Percentiles rank a stretch among this genome's conserved stretches.
phyloP scores from a whole-genome alignment of 1,140 invertebrate species.

The Triops cancriformis region DNA sequence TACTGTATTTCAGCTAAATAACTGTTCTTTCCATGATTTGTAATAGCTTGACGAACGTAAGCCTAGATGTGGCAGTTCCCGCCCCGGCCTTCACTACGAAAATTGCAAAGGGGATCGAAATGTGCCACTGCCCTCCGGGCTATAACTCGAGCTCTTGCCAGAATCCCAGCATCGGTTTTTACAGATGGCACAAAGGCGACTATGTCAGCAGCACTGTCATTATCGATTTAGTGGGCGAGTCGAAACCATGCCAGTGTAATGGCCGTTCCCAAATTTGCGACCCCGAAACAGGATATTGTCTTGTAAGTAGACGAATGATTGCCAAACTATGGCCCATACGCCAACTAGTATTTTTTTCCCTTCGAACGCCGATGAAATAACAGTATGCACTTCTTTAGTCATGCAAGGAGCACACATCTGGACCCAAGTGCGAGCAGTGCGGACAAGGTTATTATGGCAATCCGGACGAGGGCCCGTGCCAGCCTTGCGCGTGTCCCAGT shows the following conservation, averaged over 20 bases:
- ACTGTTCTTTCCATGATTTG: slow-evolving; percentile 31
- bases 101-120: slow-evolving; percentile 76
- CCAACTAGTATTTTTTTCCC: not conserved
- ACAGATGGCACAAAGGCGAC: slow-evolving; percentile 53
- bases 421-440: slow-evolving; percentile 63
- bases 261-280: slow-evolving; percentile 69
- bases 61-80: slow-evolving; percentile 70
- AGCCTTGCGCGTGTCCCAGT: slow-evolving; percentile 74
- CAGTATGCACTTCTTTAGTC: slow-evolving; percentile 50
- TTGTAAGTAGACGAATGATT: slow-evolving; percentile 46
- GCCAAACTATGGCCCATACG: slow-evolving; percentile 5
- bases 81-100: slow-evolving; percentile 43
- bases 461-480: slow-evolving; percentile 48
- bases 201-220: slow-evolving; percentile 51
- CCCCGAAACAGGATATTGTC: slow-evolving; percentile 73
- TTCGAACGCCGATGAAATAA: slow-evolving; percentile 15
- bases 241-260: slow-evolving; percentile 72
- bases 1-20: slow-evolving; percentile 15
- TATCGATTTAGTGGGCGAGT: slow-evolving; percentile 64
- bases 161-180: slow-evolving; percentile 77
- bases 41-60: slow-evolving; percentile 62
- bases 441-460: slow-evolving; percentile 76
- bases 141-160: slow-evolving; percentile 78
- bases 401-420: slow-evolving; percentile 71
- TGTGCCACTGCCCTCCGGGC: slow-evolving; percentile 70